Evolutionary conservation across 2,797 vertebrate genomes (phyloP), one percentile per base, ranked within the genome.

Genomic region (Chromis chromis): DNA sequence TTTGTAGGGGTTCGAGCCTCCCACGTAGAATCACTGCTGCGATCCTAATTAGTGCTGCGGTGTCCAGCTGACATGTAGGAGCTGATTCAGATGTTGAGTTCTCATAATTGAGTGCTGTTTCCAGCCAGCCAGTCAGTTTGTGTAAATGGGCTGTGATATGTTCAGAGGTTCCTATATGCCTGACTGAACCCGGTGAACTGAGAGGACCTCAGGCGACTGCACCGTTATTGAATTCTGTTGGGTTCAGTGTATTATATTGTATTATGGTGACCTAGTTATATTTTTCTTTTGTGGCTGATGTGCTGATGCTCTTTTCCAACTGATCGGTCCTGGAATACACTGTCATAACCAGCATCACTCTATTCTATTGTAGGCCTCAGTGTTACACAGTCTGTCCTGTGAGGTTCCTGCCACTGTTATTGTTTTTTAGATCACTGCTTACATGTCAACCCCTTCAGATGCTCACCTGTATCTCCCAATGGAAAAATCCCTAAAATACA

Each of bases 81-180:
- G 40, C 13, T 24, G 48, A 77, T 54, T 65, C 60, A 42, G 22
- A 60, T 4, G 40, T 27, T 11, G 48, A 27, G n/a, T 33, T 31
- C 39, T 17, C 50, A 36, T 53, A 27, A 2, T 31, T 39, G 57
- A 36, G 33, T 55, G 19, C 28, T 19, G 16, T 46, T n/a, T 16
- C 17, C 22, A 13, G 8, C 31, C 50, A 40, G 33, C 25, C 16
- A 12, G 5, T 31, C 46, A 4, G n/a, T 19, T 61, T 31, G 16
- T 42, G 27, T 3, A 54, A 53, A 71, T 53, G 0, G 49, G 42
- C 31, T 57, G 17, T 13, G 54, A 25, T 44, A 7, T 33, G 19
- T 53, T 54, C 28, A n/a, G 25, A 31, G 16, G 3, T 6, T 12
- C 10, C 17, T 46, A 46, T n/a, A 9, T n/a, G 44, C 44, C 16